phyloP scores from a whole-genome alignment of 2,113 vertebrate species.

The Myrmecobius fasciatus region DNA sequence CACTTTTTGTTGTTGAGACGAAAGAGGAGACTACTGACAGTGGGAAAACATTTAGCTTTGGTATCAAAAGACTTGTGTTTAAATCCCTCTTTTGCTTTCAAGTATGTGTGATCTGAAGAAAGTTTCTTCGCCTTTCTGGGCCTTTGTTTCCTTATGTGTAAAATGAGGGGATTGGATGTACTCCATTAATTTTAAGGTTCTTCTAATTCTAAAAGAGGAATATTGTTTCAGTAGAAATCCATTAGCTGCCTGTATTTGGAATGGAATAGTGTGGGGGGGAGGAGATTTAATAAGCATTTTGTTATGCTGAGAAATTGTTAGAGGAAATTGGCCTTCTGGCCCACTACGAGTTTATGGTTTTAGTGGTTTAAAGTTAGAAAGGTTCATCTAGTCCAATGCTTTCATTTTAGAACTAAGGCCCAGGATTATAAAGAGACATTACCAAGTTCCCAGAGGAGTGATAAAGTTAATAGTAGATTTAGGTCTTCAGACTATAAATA shows the following conservation, averaged over 20 bases:
- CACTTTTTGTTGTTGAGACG: background rate
- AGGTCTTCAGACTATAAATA: background rate
- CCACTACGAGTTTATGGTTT: background rate
- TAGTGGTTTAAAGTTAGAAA: background rate
- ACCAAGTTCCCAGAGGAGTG: too few relatives aligned
- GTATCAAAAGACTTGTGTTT: too few relatives aligned
- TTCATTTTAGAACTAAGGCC: background rate
- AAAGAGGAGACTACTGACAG: background rate
- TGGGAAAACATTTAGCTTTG: background rate
- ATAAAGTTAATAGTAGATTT: background rate
- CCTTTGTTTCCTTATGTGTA: too few relatives aligned
- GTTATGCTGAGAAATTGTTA: background rate
- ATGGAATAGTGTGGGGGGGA: background rate
- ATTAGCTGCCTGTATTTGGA: conserved; percentile 11
- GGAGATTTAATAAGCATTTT: conserved; percentile 5
- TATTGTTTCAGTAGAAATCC: background rate
- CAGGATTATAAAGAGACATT: background rate
- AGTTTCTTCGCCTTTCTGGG: background rate
- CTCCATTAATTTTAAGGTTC: background rate
- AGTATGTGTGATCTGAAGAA: background rate
- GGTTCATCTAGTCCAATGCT: background rate
- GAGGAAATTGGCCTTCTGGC: background rate
- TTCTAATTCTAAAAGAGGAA: background rate
- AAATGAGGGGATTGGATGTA: background rate
- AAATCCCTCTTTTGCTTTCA: too few relatives aligned